These are phyloP conservation scores for Turritopsis dohrnii DNA, from an alignment of 30 jellyfish, hydroid and myxozoan genomes.

Conservation along the genomic window DNA sequence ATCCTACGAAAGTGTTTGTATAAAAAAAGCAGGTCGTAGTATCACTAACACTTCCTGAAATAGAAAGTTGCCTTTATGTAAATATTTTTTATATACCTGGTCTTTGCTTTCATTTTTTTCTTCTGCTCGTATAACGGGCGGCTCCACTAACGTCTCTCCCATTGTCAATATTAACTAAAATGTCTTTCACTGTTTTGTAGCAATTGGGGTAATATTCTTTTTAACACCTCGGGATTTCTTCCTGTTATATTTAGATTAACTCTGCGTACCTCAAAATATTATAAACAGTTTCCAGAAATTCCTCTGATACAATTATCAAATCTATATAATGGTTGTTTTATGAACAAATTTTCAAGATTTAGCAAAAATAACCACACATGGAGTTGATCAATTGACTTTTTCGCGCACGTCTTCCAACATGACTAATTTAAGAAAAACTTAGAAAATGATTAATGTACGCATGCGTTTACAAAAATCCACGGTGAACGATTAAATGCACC, in stretches of 20 bases:
- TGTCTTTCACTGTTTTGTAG: not conserved
- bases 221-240: not conserved
- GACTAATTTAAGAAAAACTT: not conserved
- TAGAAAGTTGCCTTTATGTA: not conserved
- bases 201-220: not conserved
- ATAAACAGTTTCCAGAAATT: not conserved
- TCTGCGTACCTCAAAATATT: not conserved
- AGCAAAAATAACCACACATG: not conserved
- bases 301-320: not conserved
- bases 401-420: not conserved
- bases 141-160: conserved; percentile 14
- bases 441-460: not conserved
- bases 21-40: not conserved
- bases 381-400: not conserved
- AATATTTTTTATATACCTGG: not conserved
- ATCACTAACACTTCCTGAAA: not conserved
- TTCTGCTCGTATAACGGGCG: not conserved
- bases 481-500: not conserved
- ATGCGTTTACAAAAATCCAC: not conserved
- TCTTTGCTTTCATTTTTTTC: not conserved
- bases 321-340: not conserved
- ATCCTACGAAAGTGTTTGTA: too few relatives aligned
- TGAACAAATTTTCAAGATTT: not conserved
- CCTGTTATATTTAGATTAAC: not conserved
- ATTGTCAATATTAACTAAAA: not conserved